Conservation (phyloP, 2,113 vertebrate species). For the Gila orcuttii region DNA sequence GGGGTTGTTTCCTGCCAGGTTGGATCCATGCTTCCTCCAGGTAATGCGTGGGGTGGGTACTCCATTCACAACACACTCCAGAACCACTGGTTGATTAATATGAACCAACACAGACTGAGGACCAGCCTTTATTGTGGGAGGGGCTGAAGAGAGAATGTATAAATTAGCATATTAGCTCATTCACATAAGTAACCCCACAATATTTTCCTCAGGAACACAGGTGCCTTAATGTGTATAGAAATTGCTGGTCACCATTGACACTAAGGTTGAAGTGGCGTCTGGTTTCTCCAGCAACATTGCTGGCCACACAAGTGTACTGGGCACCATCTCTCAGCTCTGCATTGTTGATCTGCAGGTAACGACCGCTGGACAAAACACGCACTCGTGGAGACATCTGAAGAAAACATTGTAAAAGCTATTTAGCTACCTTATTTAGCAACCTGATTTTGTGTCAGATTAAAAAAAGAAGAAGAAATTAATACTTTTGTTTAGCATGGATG, state of each 20-base stretch:
- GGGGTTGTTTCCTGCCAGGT: conserved; percentile 79
- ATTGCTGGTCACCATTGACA: conserved; percentile 82
- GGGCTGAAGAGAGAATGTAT: conserved; percentile 73
- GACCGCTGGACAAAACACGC: conserved; percentile 85
- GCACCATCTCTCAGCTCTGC: conserved; percentile 84
- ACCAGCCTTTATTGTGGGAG: conserved; percentile 83
- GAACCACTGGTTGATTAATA: conserved; percentile 73
- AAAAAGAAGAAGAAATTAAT: no score
- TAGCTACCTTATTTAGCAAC: no score
- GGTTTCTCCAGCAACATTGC: conserved; percentile 88
- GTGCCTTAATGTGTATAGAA: neutral
- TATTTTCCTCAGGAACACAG: neutral
- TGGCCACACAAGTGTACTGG: conserved; percentile 89
- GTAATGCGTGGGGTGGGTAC: conserved; percentile 86
- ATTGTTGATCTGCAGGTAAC: conserved; percentile 94
- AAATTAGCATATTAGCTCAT: conserved; percentile 15
- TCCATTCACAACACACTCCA: conserved; percentile 86
- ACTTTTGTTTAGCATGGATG: no score
- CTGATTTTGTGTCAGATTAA: no score
- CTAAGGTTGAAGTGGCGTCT: conserved; percentile 85
- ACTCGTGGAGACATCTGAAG: conserved; percentile 84
- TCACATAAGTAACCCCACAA: neutral
- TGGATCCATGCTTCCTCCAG: conserved; percentile 92
- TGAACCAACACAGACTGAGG: conserved; percentile 73
- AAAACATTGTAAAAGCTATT: conserved; percentile 1